These are phyloP conservation scores for Felis chaus DNA, from an alignment of 2,113 vertebrate genomes.

Conservation along the genomic window DNA sequence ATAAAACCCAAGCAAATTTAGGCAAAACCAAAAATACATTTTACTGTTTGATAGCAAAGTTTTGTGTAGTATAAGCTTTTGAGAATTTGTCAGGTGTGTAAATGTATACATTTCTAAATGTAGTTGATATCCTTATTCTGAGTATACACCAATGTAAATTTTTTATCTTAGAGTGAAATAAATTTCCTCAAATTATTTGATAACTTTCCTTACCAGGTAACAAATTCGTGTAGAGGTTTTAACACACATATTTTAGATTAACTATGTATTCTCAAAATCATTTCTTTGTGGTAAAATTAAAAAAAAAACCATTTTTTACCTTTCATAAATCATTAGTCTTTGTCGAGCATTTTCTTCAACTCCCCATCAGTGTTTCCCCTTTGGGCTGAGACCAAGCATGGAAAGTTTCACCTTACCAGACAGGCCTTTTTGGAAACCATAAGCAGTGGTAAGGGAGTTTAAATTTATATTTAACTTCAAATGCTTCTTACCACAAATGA, in stretches of 20 bases:
- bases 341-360: slow-evolving; percentile 9
- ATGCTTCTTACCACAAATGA: slow-evolving; percentile 49
- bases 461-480: slow-evolving; percentile 77
- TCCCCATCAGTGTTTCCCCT: neutral
- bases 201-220: neutral
- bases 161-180: slow-evolving; percentile 12
- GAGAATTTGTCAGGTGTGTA: neutral
- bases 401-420: slow-evolving; percentile 74
- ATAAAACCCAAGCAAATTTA: neutral
- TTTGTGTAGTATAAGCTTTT: neutral
- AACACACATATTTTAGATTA: neutral
- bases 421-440: slow-evolving; percentile 52
- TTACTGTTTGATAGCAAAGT: neutral
- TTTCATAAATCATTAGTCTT: slow-evolving; percentile 41
- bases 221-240: neutral
- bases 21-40: neutral
- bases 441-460: slow-evolving; percentile 8
- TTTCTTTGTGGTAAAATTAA: slow-evolving; percentile 50
- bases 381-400: slow-evolving; percentile 52
- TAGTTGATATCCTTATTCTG: neutral
- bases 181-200: neutral
- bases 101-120: neutral
- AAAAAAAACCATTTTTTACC: neutral
- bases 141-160: neutral
- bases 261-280: neutral